Conservation (phyloP, 2,797 vertebrate species). For the Catostomus latipinnis region DNA sequence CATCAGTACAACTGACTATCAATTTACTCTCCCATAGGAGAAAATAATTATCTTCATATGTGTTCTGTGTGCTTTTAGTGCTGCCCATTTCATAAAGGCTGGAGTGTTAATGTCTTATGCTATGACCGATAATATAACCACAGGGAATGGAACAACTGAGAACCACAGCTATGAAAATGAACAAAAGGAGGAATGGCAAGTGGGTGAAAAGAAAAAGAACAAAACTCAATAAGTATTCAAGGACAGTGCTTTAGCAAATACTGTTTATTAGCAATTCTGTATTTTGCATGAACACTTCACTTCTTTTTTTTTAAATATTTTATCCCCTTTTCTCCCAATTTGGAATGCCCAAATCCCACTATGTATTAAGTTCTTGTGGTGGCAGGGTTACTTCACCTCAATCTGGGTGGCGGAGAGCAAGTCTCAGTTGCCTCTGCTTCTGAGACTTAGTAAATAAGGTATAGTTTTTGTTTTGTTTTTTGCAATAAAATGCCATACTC, state of each 20-base stretch:
- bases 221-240: not conserved
- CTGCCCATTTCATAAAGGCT: slow-evolving; percentile 76
- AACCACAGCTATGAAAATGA: slow-evolving; percentile 34
- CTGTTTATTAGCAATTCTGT: slow-evolving; percentile 3
- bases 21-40: slow-evolving; percentile 76
- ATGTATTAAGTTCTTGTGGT: no score
- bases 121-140: slow-evolving; percentile 68
- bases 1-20: slow-evolving; percentile 70
- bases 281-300: no score
- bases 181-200: slow-evolving; percentile 16
- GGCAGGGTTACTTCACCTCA: no score
- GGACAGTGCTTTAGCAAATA: not conserved
- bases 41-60: slow-evolving; percentile 78
- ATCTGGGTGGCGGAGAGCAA: no score
- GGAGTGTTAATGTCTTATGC: slow-evolving; percentile 68
- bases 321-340: no score
- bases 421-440: no score
- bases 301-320: no score
- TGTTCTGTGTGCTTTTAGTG: slow-evolving; percentile 76
- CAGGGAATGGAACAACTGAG: slow-evolving; percentile 10
- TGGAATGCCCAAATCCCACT: no score
- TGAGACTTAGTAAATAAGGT: no score
- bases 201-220: not conserved
- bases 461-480: no score
- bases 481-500: no score